Evolutionary conservation across 2,888 invertebrate genomes (phyloP), one percentile per base, ranked within the genome.

Genomic region (Rhimphoctona megacephalus): DNA sequence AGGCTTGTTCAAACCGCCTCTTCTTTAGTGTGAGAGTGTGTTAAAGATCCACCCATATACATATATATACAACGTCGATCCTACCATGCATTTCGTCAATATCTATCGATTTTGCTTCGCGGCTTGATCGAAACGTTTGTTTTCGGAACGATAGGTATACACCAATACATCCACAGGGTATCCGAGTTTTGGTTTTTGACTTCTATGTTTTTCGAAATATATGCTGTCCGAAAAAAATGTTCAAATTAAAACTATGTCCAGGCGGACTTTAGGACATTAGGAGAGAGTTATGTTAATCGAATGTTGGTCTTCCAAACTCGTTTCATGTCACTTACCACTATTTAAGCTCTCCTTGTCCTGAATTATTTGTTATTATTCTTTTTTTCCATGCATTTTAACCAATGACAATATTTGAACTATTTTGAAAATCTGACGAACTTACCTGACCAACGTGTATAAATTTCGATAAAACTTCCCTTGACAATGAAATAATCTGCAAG

Each of bases 101-200:
- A 92, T 89, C 92, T 89, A 89, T 92, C 91, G 91, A 91, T 92
- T 90, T 91, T 89, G 81, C 85, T 88, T 85, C 81, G 82, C 49
- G 52, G 69, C 84, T 85, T 78, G 83, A 83, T 82, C 85, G 87
- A 74, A 84, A 76, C 84, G 81, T 84, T 86, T 84, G 86, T 86
- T 86, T 86, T 70, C 81, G 17, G 66, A 70, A 64, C 84, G 86
- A 86, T 82, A 82, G 78, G 52, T 78, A 49, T 67, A 86, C 86
- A 43, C 86, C 39, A 52, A 67, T 73, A 77, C 33, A 67, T 67
- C 74, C 74, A 61, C 61, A 30, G 61, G 61, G 17, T 61, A 30
- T 30, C 17, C 30, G 6, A 61, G 30, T 61, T 17, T 6, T 1
- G 17, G 30, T 61, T 30, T 30, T 30, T 14, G 6, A 17, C 6